A percentile compares a stretch with the other conserved stretches of the same genome.
These are phyloP conservation scores for Brachystomella parvula DNA, from an alignment of 1,140 invertebrate species.

Conservation along the genomic window DNA sequence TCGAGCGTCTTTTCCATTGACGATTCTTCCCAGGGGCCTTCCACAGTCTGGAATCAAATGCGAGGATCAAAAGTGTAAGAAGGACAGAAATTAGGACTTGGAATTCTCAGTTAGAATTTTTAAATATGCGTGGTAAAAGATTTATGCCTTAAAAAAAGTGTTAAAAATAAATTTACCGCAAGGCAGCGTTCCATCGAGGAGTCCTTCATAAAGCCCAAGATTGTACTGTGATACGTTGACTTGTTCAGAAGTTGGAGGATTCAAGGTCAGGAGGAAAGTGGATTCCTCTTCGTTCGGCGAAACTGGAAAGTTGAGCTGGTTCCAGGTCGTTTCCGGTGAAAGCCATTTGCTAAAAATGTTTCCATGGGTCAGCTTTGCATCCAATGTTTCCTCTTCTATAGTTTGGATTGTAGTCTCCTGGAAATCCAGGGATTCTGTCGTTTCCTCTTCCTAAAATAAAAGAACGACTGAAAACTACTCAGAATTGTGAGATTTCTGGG, in stretches of 20 bases:
- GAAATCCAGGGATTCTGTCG: too few species aligned
- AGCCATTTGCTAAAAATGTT: neutral
- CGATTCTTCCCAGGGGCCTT: slow-evolving; percentile 50
- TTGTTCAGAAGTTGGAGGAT: neutral
- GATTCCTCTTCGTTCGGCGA: neutral
- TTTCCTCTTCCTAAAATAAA: too few species aligned
- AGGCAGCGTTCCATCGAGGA: neutral
- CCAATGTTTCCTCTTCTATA: neutral
- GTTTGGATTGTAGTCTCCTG: neutral
- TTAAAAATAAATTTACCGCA: neutral
- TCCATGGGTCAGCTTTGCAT: neutral
- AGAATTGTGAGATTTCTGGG: too few species aligned
- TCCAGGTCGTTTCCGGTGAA: neutral
- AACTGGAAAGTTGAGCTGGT: neutral
- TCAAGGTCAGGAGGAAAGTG: neutral
- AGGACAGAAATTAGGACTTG: too few species aligned
- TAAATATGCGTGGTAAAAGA: neutral
- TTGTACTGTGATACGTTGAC: neutral
- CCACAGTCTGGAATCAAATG: slow-evolving; percentile 11
- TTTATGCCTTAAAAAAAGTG: too few species aligned
- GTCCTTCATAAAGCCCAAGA: neutral
- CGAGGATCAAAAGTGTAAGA: neutral
- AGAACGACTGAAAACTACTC: too few species aligned
- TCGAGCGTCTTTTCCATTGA: slow-evolving; percentile 55
- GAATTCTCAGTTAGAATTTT: neutral